phyloP scores from a whole-genome alignment of 1,140 invertebrate genomes.

The Conus ventricosus region DNA sequence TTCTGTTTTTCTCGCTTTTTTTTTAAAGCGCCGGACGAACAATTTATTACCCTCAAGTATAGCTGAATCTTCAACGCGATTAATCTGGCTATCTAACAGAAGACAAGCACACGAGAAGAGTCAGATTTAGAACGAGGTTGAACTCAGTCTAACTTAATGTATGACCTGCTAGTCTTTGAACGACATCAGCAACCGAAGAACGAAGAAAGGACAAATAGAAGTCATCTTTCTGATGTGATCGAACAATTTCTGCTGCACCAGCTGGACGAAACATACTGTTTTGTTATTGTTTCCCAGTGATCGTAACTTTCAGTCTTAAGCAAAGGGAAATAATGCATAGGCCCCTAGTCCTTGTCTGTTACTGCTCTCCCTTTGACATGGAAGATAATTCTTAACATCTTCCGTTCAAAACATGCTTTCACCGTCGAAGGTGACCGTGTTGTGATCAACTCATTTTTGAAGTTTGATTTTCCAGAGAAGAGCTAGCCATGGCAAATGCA shows the following conservation, averaged over 20 bases:
- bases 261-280: slow-evolving; percentile 43
- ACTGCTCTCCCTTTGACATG: background rate
- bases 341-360: background rate
- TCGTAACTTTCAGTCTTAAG: background rate
- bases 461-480: background rate
- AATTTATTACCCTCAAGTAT: too few relatives aligned
- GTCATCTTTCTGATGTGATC: slow-evolving; percentile 50
- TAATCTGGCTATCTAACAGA: too few relatives aligned
- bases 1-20: too few relatives aligned
- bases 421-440: background rate
- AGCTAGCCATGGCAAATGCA: background rate
- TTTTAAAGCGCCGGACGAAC: too few relatives aligned
- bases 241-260: slow-evolving; percentile 44
- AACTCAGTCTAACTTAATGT: background rate
- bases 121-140: background rate
- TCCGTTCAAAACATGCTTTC: background rate
- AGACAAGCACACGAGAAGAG: too few relatives aligned
- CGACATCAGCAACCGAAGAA: slow-evolving; percentile 38
- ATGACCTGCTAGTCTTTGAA: slow-evolving; percentile 42
- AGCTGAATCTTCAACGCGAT: too few relatives aligned
- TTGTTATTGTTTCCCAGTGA: background rate
- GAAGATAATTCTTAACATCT: background rate
- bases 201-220: slow-evolving; percentile 34
- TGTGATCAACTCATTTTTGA: background rate
- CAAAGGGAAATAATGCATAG: background rate